A percentile compares a stretch with the other conserved stretches of the same genome.
These are phyloP conservation scores for Parochlus steinenii DNA, from an alignment of 2,888 invertebrate genomes.

Conservation along the genomic window DNA sequence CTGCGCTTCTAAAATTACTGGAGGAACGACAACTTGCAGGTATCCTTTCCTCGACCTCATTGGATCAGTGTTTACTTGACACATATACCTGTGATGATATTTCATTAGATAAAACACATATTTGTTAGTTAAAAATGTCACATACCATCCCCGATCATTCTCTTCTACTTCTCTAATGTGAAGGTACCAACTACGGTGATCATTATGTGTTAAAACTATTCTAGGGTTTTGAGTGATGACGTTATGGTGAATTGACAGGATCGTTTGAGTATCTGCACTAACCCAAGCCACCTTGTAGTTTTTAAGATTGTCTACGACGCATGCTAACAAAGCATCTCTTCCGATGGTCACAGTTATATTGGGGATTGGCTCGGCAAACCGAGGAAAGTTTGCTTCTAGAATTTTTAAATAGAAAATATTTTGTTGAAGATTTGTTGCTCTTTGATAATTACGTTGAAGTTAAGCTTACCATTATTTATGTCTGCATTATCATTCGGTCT, in stretches of 20 bases:
- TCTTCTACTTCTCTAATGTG: constrained; percentile 80
- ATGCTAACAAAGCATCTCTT: constrained; percentile 70
- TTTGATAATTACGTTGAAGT: too few relatives aligned
- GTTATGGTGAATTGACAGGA: constrained; percentile 79
- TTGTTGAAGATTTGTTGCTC: too few relatives aligned
- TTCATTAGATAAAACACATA: neutral
- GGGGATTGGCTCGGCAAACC: constrained; percentile 74
- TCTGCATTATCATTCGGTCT: too few relatives aligned
- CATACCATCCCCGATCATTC: constrained; percentile 68
- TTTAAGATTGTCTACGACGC: constrained; percentile 76
- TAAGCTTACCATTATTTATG: too few relatives aligned
- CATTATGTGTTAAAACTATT: constrained; percentile 72
- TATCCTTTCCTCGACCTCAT: constrained; percentile 82
- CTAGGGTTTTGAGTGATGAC: constrained; percentile 83
- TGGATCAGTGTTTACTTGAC: constrained; percentile 86
- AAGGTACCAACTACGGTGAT: constrained; percentile 82
- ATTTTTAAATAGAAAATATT: too few relatives aligned
- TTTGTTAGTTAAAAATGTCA: constrained; percentile 21
- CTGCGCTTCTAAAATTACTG: constrained; percentile 74
- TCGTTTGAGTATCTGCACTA: constrained; percentile 80
- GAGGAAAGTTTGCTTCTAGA: constrained; percentile 39
- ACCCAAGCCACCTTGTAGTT: constrained; percentile 89
- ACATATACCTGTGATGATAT: constrained; percentile 38
- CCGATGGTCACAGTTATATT: constrained; percentile 83
- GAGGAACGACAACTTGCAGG: constrained; percentile 83